Evolutionary conservation across 1,140 invertebrate genomes (phyloP).

Genomic region (Papilio xuthus): DNA sequence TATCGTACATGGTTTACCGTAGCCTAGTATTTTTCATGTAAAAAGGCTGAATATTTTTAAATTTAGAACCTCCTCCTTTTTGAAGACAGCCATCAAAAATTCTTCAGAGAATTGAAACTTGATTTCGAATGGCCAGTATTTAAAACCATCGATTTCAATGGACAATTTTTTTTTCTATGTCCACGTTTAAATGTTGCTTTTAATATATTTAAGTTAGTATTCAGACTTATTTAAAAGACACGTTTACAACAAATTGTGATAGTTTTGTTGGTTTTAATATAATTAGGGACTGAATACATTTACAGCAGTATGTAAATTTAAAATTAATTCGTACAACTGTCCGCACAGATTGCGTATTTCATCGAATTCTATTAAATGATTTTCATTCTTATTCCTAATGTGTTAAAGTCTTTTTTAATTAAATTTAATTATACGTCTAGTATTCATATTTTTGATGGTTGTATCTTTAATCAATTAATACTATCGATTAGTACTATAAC

Average conservation of each 20-base stretch:
- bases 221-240: slow-evolving; percentile 10
- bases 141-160: too few relatives aligned
- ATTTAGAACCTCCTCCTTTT: too few relatives aligned
- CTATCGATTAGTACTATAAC: slow-evolving; percentile 24
- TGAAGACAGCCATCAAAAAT: too few relatives aligned
- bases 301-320: slow-evolving; percentile 25
- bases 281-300: slow-evolving; percentile 30
- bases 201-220: too few relatives aligned
- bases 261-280: slow-evolving; percentile 23
- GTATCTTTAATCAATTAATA: slow-evolving; percentile 4
- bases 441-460: not conserved
- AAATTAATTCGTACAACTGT: slow-evolving; percentile 21
- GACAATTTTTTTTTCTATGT: not conserved
- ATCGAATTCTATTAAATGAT: not conserved
- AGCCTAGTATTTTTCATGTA: not conserved
- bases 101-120: too few relatives aligned
- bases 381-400: not conserved
- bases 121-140: too few relatives aligned
- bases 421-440: not conserved
- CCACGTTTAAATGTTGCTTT: not conserved
- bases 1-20: not conserved
- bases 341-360: not conserved
- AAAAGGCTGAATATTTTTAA: too few relatives aligned
- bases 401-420: not conserved
- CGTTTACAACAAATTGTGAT: slow-evolving; percentile 7